phyloP scores from a whole-genome alignment of 2,888 invertebrate genomes.

The Arenicola marina region DNA sequence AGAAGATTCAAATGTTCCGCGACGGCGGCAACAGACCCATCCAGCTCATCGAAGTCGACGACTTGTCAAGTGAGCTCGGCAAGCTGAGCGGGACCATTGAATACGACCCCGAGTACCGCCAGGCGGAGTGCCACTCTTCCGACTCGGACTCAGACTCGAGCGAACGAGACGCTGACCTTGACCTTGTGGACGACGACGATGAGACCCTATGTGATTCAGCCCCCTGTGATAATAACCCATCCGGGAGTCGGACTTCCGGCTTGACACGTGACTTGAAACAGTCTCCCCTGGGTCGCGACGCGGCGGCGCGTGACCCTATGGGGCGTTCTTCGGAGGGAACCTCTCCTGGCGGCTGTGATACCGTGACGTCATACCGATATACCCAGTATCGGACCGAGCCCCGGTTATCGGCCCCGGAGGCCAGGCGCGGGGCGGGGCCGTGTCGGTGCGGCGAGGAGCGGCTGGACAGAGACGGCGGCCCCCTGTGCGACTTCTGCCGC shows the following conservation, averaged over 20 bases:
- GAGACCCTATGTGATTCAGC: too few relatives aligned
- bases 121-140: not conserved
- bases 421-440: not conserved
- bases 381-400: too few relatives aligned
- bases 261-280: not conserved
- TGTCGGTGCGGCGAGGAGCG: too few relatives aligned
- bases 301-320: too few relatives aligned
- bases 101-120: slow-evolving; percentile 17
- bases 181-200: not conserved
- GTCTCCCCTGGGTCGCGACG: not conserved
- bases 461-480: too few relatives aligned
- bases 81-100: slow-evolving; percentile 33
- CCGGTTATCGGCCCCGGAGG: not conserved
- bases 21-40: slow-evolving; percentile 34
- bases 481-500: too few relatives aligned
- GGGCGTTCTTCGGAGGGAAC: not conserved
- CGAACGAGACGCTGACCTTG: too few relatives aligned
- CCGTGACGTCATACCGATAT: not conserved
- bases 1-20: not conserved
- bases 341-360: not conserved
- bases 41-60: slow-evolving; percentile 37
- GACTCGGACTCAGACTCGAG: too few relatives aligned
- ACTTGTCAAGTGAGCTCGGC: slow-evolving; percentile 26
- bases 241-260: not conserved
- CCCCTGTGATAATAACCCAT: too few relatives aligned